Evolutionary conservation across 1,140 invertebrate genomes (phyloP), one percentile per base, ranked within the genome.

Genomic region (Limonius californicus): DNA sequence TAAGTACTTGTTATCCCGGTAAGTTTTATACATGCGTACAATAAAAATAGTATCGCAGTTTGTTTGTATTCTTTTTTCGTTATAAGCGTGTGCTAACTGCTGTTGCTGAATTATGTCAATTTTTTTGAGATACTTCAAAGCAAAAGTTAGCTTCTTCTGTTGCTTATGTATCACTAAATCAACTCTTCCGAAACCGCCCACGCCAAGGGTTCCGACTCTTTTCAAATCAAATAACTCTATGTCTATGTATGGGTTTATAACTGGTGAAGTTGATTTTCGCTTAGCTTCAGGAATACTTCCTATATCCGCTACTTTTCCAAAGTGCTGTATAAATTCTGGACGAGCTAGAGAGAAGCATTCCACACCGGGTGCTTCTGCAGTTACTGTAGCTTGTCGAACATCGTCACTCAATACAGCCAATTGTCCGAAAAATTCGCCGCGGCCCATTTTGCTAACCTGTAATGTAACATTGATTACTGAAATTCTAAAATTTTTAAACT

Each of bases 131-230:
- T 89, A 91, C 78, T 98, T 98, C 45, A 98, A 78, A 0, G 95
- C 95, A 76, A 92, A 95, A 0, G 87, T 87, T 43, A 84, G 74
- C 47, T 83, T 85, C 53, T 81, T 85, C 45, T 86, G 83, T 21
- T 76, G 80, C 69, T 83, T 79, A 65, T 76, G 73, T 73, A 68
- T 82, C 56, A 75, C 92, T 39, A 98, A 79, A 70, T 95, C 91
- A 0, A 97, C 95, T 2, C 93, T 82, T 0, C 95, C 95, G 71
- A 97, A 97, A 8, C 94, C 95, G 4, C 95, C 95, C 0, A 95
- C 87, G 12, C 95, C 95, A 61, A 98, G 80, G 0, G 94, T 97
- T 1, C 88, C 86, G 23, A 94, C 80, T 14, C 87, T 84, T 67
- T 90, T 86, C 21, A 97, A 78, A 71, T 97, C 91, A 30, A 84